Percentiles rank a stretch among this genome's conserved stretches.
Evolutionary conservation across 2,888 invertebrate species (phyloP).

Genomic region (Zele albiditarsus): DNA sequence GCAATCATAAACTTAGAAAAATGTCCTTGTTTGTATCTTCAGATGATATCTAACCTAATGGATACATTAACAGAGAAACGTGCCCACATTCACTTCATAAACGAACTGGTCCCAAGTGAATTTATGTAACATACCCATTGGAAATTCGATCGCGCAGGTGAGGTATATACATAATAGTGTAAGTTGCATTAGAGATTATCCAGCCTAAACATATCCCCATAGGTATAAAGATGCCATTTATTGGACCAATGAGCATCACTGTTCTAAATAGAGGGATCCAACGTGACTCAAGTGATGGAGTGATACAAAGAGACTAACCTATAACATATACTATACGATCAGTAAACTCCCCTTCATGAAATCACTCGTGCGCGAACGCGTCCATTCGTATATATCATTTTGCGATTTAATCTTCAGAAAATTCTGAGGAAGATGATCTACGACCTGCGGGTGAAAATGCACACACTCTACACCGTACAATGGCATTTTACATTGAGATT

Average conservation of each 20-base stretch:
- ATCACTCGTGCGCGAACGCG: constrained; percentile 43
- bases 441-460: constrained; percentile 24
- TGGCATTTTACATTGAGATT: background rate
- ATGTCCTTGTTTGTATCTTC: no score
- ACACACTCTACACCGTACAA: background rate
- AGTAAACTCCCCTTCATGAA: constrained; percentile 39
- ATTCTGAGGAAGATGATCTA: constrained; percentile 30
- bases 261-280: background rate
- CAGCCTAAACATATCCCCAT: background rate
- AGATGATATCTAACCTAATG: no score
- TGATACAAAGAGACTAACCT: constrained; percentile 20
- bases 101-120: no score
- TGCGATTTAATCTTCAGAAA: constrained; percentile 32
- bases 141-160: no score
- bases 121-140: no score
- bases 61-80: no score
- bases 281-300: constrained; percentile 11
- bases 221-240: background rate
- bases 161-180: no score
- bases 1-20: no score
- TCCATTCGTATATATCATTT: constrained; percentile 15
- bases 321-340: constrained; percentile 8
- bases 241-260: constrained; percentile 27
- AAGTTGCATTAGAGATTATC: no score
- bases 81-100: no score